These are phyloP conservation scores for Aricia artaxerxes DNA, from an alignment of 2,888 invertebrate genomes.

Conservation along the genomic window DNA sequence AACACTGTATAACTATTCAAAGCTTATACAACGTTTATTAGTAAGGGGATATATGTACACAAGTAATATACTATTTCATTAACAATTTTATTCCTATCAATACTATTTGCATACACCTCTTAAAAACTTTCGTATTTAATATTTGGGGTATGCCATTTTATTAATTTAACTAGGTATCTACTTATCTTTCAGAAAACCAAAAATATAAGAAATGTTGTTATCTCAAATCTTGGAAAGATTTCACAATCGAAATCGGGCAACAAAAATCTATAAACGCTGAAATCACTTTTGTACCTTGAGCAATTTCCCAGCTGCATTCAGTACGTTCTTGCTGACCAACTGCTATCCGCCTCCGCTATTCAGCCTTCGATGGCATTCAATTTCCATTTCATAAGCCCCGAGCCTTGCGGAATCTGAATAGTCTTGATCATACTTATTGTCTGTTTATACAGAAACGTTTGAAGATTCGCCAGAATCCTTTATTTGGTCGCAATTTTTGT, in stretches of 20 bases:
- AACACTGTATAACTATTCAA: no score
- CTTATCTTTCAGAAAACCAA: not conserved
- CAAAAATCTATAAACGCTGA: slow-evolving; percentile 8
- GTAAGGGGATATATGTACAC: no score
- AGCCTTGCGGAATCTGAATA: slow-evolving; percentile 28
- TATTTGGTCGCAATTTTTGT: not conserved
- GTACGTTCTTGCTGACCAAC: slow-evolving; percentile 28
- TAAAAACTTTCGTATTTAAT: no score
- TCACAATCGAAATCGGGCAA: not conserved
- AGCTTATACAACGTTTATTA: no score
- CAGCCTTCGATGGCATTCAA: slow-evolving; percentile 27
- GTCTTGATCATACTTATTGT: slow-evolving; percentile 30
- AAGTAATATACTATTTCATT: no score
- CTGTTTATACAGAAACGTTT: slow-evolving; percentile 32
- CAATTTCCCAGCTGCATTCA: slow-evolving; percentile 26
- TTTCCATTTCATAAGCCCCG: slow-evolving; percentile 29
- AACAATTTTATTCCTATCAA: no score
- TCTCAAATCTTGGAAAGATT: not conserved
- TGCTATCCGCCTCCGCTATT: slow-evolving; percentile 25
- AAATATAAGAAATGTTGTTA: not conserved
- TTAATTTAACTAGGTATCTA: no score
- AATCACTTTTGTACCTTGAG: slow-evolving; percentile 21
- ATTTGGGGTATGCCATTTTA: no score
- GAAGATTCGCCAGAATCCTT: not conserved
- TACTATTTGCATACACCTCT: no score